Base-by-base conservation (phyloP, 2,797 vertebrate genomes). In the Pogoniulus pusillus region DNA sequence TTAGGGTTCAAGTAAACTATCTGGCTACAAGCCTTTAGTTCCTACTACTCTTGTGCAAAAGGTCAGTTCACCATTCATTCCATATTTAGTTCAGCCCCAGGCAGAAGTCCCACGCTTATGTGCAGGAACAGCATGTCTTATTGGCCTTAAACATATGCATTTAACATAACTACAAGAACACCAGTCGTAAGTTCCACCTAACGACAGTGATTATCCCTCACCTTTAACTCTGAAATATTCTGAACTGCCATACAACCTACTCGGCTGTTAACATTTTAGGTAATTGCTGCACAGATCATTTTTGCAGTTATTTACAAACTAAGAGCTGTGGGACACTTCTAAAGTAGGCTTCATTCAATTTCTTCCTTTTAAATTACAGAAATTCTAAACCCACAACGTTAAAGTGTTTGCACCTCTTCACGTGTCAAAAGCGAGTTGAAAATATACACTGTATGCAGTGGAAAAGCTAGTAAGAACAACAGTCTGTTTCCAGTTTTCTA, bases 201-300 rank as follows among this genome's bases (percentile, higher is more conserved):
- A 87, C 80, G 34, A 58, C 49, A 83, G 73, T 37, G 76, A 94
- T 94, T 90, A 92, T 70, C 23, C 32, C 82, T 95, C 89, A 91
- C 87, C 77, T 89, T 94, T 89, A 87, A 75, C 0, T 4, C 32
- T 76, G 63, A 92, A 92, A 82, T 71, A 88, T 59, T 82, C 63
- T 43, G 47, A 91, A 91, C 66, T 89, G 45, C 54, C 54, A 93
- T 57, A 66, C 91, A 95, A 90, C 78, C 90, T 93, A 88, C 90
- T 87, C 71, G 91, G 73, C 51, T 91, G 66, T 74, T 94, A 93
- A 86, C 57, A 78, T 90, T 93, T 95, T 47, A 89, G 70, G 58
- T 93, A 94, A 96, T 79, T 93, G 82, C 85, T 78, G 47, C 73
- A 65, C n/a, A 81, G 30, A 63, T 85, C 79, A 90, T 93, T 91